phyloP scores from a whole-genome alignment of 2,888 invertebrate species.

The Tigriopus californicus region DNA sequence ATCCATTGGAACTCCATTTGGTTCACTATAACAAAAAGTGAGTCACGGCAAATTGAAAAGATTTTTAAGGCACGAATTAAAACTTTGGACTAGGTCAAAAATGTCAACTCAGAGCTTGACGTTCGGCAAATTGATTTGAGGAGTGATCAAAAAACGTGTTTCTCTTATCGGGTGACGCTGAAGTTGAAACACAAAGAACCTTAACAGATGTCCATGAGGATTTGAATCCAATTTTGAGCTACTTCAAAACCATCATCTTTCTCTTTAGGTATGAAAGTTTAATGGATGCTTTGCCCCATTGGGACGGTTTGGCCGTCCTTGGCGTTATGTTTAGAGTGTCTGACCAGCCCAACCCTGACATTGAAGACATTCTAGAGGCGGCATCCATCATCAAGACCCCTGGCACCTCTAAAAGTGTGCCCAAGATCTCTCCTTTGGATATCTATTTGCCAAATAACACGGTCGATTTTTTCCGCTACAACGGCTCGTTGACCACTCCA shows the following conservation, averaged over 20 bases:
- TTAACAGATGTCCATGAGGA: too few species aligned
- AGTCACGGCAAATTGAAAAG: background rate
- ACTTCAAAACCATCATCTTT: too few species aligned
- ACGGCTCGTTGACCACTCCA: constrained; percentile 12
- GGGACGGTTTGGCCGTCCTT: background rate
- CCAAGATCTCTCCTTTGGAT: background rate
- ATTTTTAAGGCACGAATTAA: background rate
- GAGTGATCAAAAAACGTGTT: background rate
- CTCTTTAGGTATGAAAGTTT: background rate
- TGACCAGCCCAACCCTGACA: constrained; percentile 18
- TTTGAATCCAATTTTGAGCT: too few species aligned
- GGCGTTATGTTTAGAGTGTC: background rate
- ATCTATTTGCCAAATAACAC: background rate
- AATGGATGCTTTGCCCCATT: background rate
- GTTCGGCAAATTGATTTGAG: background rate
- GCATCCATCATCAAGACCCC: constrained; percentile 5
- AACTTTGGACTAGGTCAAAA: background rate
- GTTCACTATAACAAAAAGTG: constrained; percentile 9
- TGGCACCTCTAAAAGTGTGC: constrained; percentile 19
- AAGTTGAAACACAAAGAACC: too few species aligned
- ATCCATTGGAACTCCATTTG: constrained; percentile 8
- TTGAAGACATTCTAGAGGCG: constrained; percentile 16
- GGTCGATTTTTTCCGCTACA: constrained; percentile 9
- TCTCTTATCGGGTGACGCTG: too few species aligned
- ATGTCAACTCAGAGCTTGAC: background rate